phyloP scores from a whole-genome alignment of 2,113 vertebrate genomes.

The Miniopterus natalensis region DNA sequence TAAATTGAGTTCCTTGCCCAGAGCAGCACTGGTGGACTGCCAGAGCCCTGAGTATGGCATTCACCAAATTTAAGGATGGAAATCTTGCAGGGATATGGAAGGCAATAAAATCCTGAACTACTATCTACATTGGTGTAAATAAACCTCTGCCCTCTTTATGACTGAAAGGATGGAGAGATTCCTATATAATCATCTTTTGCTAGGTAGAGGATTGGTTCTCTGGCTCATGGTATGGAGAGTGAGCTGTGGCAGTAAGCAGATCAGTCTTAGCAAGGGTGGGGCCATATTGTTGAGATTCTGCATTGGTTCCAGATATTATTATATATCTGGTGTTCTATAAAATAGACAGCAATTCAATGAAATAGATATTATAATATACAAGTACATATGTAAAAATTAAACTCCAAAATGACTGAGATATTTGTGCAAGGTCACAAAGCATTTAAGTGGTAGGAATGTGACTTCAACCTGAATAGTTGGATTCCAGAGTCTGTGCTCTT shows the following conservation, averaged over 20 bases:
- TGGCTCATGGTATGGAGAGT: background rate
- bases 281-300: background rate
- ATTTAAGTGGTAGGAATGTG: background rate
- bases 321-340: background rate
- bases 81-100: background rate
- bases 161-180: background rate
- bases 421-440: background rate
- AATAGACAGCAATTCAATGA: background rate
- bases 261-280: background rate
- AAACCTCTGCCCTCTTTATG: background rate
- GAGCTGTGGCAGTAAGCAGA: background rate
- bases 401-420: background rate
- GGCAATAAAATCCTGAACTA: background rate
- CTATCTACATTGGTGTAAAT: background rate
- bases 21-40: background rate
- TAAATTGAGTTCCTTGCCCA: background rate
- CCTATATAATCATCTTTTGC: background rate
- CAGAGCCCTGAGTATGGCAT: background rate
- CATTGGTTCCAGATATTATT: background rate
- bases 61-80: background rate
- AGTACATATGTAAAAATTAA: background rate
- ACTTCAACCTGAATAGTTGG: background rate
- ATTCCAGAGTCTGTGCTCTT: background rate
- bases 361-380: background rate
- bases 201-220: background rate